These are phyloP conservation scores for Pristis pectinata DNA, from an alignment of 2,797 vertebrate species.

Conservation along the genomic window DNA sequence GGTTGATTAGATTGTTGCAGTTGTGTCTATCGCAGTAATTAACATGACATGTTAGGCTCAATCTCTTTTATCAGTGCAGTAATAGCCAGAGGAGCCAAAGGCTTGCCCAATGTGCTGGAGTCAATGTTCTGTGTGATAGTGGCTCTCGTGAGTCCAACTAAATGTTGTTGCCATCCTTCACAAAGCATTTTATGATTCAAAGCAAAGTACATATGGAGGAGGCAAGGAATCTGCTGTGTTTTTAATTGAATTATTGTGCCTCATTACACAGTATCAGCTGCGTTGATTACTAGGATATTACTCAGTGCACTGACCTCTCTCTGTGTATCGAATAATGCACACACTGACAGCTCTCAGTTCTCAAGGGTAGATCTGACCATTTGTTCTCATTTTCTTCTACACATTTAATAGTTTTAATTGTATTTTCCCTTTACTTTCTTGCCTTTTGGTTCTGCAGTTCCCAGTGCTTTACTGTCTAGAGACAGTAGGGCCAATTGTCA, in stretches of 20 bases:
- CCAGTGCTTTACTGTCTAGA: background rate
- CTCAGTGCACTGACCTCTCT: background rate
- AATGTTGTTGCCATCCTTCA: constrained; percentile 5
- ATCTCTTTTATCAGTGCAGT: constrained; percentile 6
- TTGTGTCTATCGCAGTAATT: background rate
- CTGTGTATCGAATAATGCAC: background rate
- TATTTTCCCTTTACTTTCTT: background rate
- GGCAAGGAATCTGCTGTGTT: background rate
- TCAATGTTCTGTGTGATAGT: constrained; percentile 19
- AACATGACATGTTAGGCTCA: background rate
- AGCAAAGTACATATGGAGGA: background rate
- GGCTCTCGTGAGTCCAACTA: background rate
- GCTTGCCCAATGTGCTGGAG: background rate
- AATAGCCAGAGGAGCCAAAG: background rate
- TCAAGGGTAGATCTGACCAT: background rate
- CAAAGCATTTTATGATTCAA: background rate
- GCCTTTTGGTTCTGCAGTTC: background rate
- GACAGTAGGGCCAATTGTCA: background rate
- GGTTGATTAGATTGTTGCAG: background rate
- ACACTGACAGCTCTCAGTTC: background rate
- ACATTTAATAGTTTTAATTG: background rate
- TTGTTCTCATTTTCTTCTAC: background rate
- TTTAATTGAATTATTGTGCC: constrained; percentile 25
- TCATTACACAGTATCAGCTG: constrained; percentile 30
- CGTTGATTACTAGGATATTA: background rate